Evolutionary conservation across 1,140 invertebrate species (phyloP), one percentile per base, ranked within the genome.

Genomic region (Thalassaphorura encarpata): DNA sequence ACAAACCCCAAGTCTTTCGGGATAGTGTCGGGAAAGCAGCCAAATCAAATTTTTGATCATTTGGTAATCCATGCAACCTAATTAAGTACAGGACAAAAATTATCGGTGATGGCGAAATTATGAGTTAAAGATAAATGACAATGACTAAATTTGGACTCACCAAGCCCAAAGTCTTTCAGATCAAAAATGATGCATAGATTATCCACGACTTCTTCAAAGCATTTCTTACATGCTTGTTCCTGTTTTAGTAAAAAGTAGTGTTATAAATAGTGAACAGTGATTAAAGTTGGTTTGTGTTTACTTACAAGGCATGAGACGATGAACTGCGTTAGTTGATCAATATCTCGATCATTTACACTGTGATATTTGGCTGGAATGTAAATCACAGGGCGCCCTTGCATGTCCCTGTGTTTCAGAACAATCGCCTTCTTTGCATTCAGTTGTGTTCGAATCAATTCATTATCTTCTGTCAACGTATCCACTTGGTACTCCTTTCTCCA

Each of bases 121-220:
- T n/a, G n/a, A n/a, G n/a, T n/a, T n/a, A n/a, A n/a, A n/a, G n/a
- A n/a, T n/a, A n/a, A n/a, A n/a, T n/a, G n/a, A n/a, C n/a, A n/a
- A n/a, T n/a, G n/a, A n/a, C n/a, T n/a, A n/a, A n/a, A n/a, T n/a
- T n/a, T n/a, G n/a, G n/a, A n/a, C n/a, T n/a, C n/a, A n/a, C n/a
- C 77, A 28, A 84, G 69, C 36, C 80, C 82, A 67, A 86, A 85
- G 54, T 80, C 80, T 50, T 79, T 78, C 50, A 86, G 66, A 66
- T 86, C 83, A 71, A 86, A 85, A 24, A 86, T 78, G 64, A 85
- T 84, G 66, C 83, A 85, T 2, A 85, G 67, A 66, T 83, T 84
- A 69, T 85, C 83, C n/a, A 83, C 76, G 2, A 85, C 81, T 70
- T 84, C 82, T 67, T 85, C 83, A 70, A 84, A 83, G 73, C 82